These are phyloP conservation scores for Falco cherrug DNA, from an alignment of 2,797 vertebrate species.

Conservation along the genomic window DNA sequence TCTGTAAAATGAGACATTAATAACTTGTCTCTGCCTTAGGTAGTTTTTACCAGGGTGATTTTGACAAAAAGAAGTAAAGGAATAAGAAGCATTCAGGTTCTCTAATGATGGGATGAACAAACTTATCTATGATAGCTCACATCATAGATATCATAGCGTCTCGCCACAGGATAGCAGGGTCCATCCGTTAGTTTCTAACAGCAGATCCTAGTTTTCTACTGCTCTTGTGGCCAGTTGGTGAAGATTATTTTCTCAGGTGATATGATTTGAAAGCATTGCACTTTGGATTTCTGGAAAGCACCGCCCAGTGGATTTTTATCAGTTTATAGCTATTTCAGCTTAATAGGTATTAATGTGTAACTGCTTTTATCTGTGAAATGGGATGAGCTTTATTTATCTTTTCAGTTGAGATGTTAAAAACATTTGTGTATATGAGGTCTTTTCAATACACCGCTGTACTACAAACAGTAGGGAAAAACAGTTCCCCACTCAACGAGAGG, in stretches of 20 bases:
- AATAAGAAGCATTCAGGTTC: neutral
- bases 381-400: neutral
- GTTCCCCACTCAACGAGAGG: neutral
- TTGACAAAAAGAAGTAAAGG: neutral
- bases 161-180: neutral
- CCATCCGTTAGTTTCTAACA: rapidly evolving
- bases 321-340: neutral
- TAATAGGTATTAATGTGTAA: too few species aligned
- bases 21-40: neutral
- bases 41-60: neutral
- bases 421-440: neutral
- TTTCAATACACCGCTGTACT: rapidly evolving
- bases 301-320: neutral
- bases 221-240: neutral
- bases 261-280: neutral
- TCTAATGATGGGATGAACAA: neutral
- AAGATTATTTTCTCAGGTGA: neutral
- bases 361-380: neutral
- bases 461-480: neutral
- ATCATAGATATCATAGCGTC: too few species aligned
- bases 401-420: neutral
- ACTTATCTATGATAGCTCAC: neutral
- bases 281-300: neutral
- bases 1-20: neutral
- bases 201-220: neutral